Percentiles rank a stretch among this genome's conserved stretches.
These are phyloP conservation scores for Atherinomorus stipes DNA, from an alignment of 2,113 vertebrate species.

Conservation along the genomic window DNA sequence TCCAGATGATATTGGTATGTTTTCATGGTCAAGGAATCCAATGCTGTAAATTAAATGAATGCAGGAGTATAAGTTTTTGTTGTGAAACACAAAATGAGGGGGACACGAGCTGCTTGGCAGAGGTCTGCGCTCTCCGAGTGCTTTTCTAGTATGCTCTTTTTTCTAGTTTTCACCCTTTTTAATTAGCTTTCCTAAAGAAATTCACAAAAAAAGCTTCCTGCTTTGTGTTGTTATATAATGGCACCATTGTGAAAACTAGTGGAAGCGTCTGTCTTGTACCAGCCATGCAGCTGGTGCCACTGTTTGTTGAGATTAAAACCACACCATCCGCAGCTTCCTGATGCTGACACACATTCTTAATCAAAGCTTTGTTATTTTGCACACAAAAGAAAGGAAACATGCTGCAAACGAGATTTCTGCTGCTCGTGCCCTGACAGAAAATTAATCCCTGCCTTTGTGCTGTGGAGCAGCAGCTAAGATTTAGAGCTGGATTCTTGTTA, in stretches of 20 bases:
- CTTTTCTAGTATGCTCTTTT: too few species aligned
- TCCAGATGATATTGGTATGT: too few species aligned
- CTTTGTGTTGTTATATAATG: background rate
- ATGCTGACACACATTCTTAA: slow-evolving; percentile 10
- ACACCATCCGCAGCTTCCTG: slow-evolving; percentile 23
- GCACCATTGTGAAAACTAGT: background rate
- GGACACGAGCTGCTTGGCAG: too few species aligned
- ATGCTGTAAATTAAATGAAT: too few species aligned
- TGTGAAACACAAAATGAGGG: too few species aligned
- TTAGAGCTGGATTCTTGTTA: background rate
- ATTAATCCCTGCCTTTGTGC: background rate
- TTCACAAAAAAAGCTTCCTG: background rate
- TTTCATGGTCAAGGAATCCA: too few species aligned
- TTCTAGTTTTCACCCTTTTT: background rate
- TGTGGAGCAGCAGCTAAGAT: background rate
- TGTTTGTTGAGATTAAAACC: slow-evolving; percentile 9
- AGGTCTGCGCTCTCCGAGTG: too few species aligned
- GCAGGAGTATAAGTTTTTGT: too few species aligned
- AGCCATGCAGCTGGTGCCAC: background rate
- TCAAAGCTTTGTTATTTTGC: slow-evolving; percentile 3
- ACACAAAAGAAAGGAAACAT: slow-evolving; percentile 1
- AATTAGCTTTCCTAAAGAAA: background rate
- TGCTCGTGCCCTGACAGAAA: background rate
- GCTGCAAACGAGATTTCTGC: background rate
- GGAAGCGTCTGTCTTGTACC: background rate